phyloP scores from a whole-genome alignment of 2,797 vertebrate species.

The Scarus forsteni region DNA sequence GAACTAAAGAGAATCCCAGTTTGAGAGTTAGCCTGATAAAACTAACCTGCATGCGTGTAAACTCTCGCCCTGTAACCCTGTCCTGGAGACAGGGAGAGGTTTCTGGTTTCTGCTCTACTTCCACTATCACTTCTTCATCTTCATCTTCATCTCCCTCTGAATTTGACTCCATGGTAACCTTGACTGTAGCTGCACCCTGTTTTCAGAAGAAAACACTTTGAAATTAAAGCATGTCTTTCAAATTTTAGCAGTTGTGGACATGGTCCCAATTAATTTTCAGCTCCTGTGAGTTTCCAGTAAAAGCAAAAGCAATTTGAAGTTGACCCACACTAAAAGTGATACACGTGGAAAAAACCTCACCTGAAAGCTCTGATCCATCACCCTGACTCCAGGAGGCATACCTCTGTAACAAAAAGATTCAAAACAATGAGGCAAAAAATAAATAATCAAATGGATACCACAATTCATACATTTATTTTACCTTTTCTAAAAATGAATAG shows the following conservation, averaged over 20 bases:
- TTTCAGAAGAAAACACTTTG: neutral
- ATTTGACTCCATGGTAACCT: slow-evolving; percentile 75
- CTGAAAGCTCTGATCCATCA: slow-evolving; percentile 72
- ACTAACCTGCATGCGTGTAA: slow-evolving; percentile 69
- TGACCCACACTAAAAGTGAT: neutral
- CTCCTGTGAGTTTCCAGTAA: neutral
- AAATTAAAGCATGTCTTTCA: neutral
- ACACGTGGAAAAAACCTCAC: slow-evolving; percentile 45
- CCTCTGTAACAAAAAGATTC: slow-evolving; percentile 69
- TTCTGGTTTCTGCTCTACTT: slow-evolving; percentile 33
- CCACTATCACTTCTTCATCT: slow-evolving; percentile 50
- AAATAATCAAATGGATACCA: neutral
- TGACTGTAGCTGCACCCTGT: slow-evolving; percentile 76
- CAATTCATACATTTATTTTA: neutral
- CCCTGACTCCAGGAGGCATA: slow-evolving; percentile 63
- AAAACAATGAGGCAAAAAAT: neutral
- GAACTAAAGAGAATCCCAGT: too few species aligned
- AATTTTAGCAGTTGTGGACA: neutral
- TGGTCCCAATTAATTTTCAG: neutral
- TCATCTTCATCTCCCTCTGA: slow-evolving; percentile 65
- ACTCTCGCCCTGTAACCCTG: slow-evolving; percentile 51
- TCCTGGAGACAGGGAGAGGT: slow-evolving; percentile 41
- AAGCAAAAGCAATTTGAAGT: neutral
- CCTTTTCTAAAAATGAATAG: neutral
- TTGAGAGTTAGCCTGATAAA: neutral